Evolutionary conservation across 2,888 invertebrate species (phyloP).

Genomic region (Stramonita haemastoma): DNA sequence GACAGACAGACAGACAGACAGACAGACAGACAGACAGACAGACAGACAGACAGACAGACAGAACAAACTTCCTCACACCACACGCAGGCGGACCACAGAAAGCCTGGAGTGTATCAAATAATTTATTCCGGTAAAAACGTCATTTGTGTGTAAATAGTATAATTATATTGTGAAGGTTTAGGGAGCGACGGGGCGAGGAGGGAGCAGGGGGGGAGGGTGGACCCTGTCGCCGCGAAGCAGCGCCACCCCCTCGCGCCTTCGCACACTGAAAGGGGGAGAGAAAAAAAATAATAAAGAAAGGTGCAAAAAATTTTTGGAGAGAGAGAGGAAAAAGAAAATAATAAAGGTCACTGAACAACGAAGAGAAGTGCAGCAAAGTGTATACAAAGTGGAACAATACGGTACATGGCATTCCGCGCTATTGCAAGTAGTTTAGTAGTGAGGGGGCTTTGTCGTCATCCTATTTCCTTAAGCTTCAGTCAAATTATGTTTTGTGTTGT

Average conservation of each 20-base stretch:
- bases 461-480: neutral
- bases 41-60: conserved; percentile 25
- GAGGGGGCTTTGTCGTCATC: neutral
- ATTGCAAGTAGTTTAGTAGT: neutral
- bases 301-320: neutral
- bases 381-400: neutral
- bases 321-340: neutral
- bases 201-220: neutral
- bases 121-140: conserved; percentile 53
- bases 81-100: neutral
- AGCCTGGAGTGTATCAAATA: conserved; percentile 50
- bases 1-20: conserved; percentile 5
- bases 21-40: conserved; percentile 10
- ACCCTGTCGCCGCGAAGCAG: neutral
- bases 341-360: neutral
- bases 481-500: neutral
- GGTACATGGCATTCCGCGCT: neutral
- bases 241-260: conserved; percentile 35
- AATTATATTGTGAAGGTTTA: conserved; percentile 45
- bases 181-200: conserved; percentile 29
- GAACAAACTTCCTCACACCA: neutral
- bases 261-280: neutral
- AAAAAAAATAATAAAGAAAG: neutral
- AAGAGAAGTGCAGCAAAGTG: conserved; percentile 21
- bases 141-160: conserved; percentile 49